Percentiles rank a stretch among this genome's conserved stretches.
These are phyloP conservation scores for Lycocorax pyrrhopterus DNA, from an alignment of 2,113 vertebrate genomes.

Conservation along the genomic window DNA sequence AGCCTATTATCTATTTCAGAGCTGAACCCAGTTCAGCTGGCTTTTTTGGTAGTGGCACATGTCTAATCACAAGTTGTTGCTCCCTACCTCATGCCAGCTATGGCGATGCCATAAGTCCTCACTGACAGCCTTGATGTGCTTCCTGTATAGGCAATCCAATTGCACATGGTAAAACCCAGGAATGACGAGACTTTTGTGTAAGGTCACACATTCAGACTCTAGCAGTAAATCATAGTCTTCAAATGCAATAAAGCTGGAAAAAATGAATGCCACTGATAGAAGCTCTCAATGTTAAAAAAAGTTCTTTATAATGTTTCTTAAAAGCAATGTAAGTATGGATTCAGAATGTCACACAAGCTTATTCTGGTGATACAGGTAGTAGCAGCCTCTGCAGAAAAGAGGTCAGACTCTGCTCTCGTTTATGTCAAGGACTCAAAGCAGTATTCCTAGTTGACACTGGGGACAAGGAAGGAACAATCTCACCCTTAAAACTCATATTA, in stretches of 20 bases:
- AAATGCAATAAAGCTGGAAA: neutral
- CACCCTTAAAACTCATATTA: neutral
- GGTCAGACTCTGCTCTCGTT: neutral
- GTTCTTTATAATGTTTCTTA: neutral
- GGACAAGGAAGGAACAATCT: neutral
- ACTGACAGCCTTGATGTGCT: neutral
- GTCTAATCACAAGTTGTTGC: neutral
- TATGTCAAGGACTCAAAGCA: neutral
- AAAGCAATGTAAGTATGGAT: neutral
- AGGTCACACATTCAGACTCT: neutral
- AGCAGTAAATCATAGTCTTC: constrained; percentile 19
- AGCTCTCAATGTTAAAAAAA: neutral
- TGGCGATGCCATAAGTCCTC: neutral
- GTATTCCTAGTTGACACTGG: neutral
- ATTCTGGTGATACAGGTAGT: neutral
- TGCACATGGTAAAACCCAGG: neutral
- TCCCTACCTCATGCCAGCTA: neutral
- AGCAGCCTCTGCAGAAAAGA: neutral
- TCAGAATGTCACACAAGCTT: neutral
- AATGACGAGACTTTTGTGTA: neutral
- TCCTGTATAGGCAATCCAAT: neutral
- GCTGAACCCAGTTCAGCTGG: neutral
- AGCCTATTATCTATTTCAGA: neutral
- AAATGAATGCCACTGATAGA: neutral
- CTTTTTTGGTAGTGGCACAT: neutral